Evolutionary conservation across 92 coral and sea anemone species (phyloP).

Genomic region (Metridium senile): DNA sequence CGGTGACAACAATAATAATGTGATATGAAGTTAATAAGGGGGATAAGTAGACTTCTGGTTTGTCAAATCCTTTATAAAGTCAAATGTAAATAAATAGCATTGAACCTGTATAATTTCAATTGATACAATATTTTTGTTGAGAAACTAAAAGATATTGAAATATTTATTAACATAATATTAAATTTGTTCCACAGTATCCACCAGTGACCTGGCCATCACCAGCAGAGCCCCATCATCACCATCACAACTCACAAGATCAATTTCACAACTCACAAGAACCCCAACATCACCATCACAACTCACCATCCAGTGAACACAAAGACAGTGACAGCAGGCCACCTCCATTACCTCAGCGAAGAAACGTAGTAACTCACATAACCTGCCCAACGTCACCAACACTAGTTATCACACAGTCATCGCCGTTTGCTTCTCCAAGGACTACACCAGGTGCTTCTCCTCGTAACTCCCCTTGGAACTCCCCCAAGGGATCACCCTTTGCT

Average conservation of each 20-base stretch:
- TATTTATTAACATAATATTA: no score
- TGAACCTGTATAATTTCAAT: no score
- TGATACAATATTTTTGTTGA: no score
- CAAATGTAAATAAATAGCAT: no score
- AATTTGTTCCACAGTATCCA: no score
- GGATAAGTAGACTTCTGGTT: no score
- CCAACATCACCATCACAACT: conserved; percentile 4
- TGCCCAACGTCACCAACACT: conserved; percentile 96
- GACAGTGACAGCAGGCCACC: conserved; percentile 68
- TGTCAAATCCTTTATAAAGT: no score
- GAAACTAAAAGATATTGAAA: no score
- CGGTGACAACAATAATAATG: no score
- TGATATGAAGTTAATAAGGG: no score
- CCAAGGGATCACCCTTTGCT: conserved; percentile 76
- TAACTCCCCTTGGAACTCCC: conserved; percentile 78
- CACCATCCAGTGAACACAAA: background rate
- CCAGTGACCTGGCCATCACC: conserved; percentile 40
- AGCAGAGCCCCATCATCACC: conserved; percentile 8
- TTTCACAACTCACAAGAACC: conserved; percentile 24
- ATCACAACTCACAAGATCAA: no score
- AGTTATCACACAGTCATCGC: conserved; percentile 71
- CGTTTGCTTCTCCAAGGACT: conserved; percentile 65
- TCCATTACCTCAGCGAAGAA: conserved; percentile 90
- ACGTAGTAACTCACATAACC: conserved; percentile 47
- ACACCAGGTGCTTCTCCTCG: conserved; percentile 73